Evolutionary conservation across 2,113 vertebrate species (phyloP), one percentile per base, ranked within the genome.

Genomic region (Spheniscus mendiculus): DNA sequence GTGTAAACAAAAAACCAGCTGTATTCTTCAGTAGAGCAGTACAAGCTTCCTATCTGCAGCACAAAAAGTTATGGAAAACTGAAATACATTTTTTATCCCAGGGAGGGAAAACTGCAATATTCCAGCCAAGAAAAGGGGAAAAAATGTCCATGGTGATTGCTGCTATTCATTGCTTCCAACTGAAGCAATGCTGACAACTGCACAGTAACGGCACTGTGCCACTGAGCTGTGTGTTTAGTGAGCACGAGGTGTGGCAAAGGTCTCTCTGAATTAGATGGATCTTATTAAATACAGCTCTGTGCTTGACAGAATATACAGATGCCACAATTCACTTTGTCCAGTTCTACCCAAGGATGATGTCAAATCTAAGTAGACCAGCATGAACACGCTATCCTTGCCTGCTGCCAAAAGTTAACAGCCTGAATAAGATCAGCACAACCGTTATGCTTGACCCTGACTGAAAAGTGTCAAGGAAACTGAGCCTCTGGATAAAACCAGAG

Each of bases 261-360:
- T 85, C 81, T 83, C 70, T 44, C 61, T 73, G 78, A 81, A 85
- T 96, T 85, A 96, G 77, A 53, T 1, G 91, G 89, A 95, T 76
- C 83, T 96, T 62, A 94, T 97, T 96, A 97, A 94, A 93, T 40
- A 85, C 87, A 90, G 38, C 89, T 63, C 82, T 70, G 11, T 82
- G 44, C 70, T 87, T 96, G 78, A 70, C 71, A 81, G 67, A 78
- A 91, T 91, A 74, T 85, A 63, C 17, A 50, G 69, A 70, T 70
- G 66, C 32, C 30, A 62, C 82, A 74, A 73, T 95, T 81, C n/a
- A 70, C 89, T 96, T 85, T 83, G 84, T n/a, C 76, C 82, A 26
- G 20, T 77, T 78, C 45, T 55, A 77, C 72, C 67, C 29, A 52
- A 59, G 91, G 87, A 45, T 79, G 87, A 86, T 86, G 38, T 74